Evolutionary conservation across 2,797 vertebrate genomes (phyloP).

Genomic region (Oryzias dopingdopingensis): DNA sequence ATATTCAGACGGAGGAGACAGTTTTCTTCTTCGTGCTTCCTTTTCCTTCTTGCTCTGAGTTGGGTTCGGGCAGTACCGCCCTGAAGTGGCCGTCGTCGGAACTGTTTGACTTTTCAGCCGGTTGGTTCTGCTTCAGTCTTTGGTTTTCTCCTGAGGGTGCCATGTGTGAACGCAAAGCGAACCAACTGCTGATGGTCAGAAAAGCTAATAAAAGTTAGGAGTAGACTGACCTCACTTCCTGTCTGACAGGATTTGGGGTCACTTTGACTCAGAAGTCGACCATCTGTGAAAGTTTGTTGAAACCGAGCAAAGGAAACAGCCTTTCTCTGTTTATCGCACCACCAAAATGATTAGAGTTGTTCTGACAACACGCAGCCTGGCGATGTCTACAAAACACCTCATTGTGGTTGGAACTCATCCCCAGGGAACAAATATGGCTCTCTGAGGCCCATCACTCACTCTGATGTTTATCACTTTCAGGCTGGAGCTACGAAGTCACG

Average conservation of each 20-base stretch:
- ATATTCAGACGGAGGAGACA: too few relatives aligned
- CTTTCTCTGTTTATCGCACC: constrained; percentile 65
- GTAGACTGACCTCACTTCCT: constrained; percentile 1
- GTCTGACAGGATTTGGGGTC: constrained; percentile 15
- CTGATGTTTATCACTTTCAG: constrained; percentile 72
- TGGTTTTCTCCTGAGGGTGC: too few relatives aligned
- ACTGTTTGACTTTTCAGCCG: too few relatives aligned
- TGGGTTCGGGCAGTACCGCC: too few relatives aligned
- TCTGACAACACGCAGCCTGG: constrained; percentile 62
- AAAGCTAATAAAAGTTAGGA: not conserved
- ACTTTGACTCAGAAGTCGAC: constrained; percentile 33
- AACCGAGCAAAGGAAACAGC: constrained; percentile 50
- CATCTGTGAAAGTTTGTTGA: constrained; percentile 65
- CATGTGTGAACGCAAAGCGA: too few relatives aligned
- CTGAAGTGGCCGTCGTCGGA: too few relatives aligned
- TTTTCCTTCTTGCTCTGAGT: too few relatives aligned
- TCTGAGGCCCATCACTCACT: constrained; percentile 46
- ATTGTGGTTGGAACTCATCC: constrained; percentile 49
- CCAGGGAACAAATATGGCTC: constrained; percentile 52
- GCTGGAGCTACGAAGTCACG: constrained; percentile 93
- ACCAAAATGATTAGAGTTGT: constrained; percentile 57
- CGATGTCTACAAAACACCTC: constrained; percentile 62
- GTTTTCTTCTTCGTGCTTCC: too few relatives aligned
- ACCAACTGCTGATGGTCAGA: too few relatives aligned
- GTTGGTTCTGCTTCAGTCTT: too few relatives aligned